Evolutionary conservation across 2,888 invertebrate genomes (phyloP).

Genomic region (Sinopyrophorus schimmeli): DNA sequence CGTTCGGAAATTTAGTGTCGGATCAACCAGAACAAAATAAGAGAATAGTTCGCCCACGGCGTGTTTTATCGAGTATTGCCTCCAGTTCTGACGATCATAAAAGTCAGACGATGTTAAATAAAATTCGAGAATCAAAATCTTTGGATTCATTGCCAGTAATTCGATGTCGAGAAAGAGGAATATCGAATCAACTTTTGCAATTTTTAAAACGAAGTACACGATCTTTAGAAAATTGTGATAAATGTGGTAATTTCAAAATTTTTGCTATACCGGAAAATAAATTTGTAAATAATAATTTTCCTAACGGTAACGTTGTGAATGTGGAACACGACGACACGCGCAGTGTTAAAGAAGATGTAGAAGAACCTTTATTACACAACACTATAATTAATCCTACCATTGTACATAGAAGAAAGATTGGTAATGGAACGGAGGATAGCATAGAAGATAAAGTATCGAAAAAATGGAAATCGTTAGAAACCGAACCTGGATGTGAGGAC

Average conservation of each 20-base stretch:
- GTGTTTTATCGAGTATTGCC: slow-evolving; percentile 68
- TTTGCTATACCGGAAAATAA: slow-evolving; percentile 55
- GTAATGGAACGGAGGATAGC: slow-evolving; percentile 48
- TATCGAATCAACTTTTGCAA: slow-evolving; percentile 31
- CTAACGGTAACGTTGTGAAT: slow-evolving; percentile 59
- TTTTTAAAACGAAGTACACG: slow-evolving; percentile 40
- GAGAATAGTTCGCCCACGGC: slow-evolving; percentile 49
- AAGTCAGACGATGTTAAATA: slow-evolving; percentile 48
- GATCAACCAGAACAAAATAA: slow-evolving; percentile 43
- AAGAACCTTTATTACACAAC: slow-evolving; percentile 54
- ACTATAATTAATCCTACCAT: slow-evolving; percentile 42
- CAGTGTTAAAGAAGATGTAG: slow-evolving; percentile 51
- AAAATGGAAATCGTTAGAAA: slow-evolving; percentile 80
- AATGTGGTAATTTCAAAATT: slow-evolving; percentile 52
- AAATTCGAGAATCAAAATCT: slow-evolving; percentile 65
- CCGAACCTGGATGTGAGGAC: slow-evolving; percentile 56
- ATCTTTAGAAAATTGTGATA: slow-evolving; percentile 59
- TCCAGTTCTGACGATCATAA: slow-evolving; percentile 63
- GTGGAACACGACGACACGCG: slow-evolving; percentile 47
- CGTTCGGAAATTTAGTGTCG: slow-evolving; percentile 51
- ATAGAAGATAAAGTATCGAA: slow-evolving; percentile 58
- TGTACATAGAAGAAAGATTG: slow-evolving; percentile 46
- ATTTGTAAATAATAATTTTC: slow-evolving; percentile 59
- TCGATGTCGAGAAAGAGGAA: slow-evolving; percentile 36
- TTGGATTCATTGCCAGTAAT: slow-evolving; percentile 64